Conservation (phyloP, 2,113 vertebrate genomes). For the Caranx ignobilis region DNA sequence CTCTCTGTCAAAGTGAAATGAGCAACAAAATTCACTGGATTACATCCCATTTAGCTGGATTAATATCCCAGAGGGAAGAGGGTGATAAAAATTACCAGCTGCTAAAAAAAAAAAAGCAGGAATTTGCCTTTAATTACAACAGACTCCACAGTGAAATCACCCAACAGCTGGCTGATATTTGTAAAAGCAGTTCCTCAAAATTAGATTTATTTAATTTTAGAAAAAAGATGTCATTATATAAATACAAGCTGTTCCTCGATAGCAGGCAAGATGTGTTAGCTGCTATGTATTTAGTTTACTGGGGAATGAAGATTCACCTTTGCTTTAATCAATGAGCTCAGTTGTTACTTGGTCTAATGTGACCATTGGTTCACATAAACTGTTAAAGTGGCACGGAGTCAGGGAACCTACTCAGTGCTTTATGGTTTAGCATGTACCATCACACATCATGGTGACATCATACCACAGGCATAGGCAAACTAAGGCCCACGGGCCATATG, state of each 20-base stretch:
- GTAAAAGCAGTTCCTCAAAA: neutral
- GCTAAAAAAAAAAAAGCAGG: neutral
- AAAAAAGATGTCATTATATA: neutral
- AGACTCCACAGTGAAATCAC: neutral
- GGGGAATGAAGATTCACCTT: too few relatives aligned
- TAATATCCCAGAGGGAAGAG: constrained; percentile 9
- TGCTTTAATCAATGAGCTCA: too few relatives aligned
- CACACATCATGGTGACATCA: too few relatives aligned
- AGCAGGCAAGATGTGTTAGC: neutral
- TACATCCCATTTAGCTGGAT: constrained; percentile 23
- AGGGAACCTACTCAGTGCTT: too few relatives aligned
- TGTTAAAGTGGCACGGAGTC: too few relatives aligned
- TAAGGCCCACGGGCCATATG: too few relatives aligned
- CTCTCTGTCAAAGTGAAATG: neutral
- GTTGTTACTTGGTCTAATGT: too few relatives aligned
- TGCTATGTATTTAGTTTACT: neutral
- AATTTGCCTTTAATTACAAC: neutral
- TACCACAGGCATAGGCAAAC: too few relatives aligned
- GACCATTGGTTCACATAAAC: too few relatives aligned
- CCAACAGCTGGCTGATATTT: constrained; percentile 1
- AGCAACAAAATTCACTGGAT: neutral
- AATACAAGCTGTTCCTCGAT: too few relatives aligned
- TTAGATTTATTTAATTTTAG: neutral
- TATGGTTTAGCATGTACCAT: too few relatives aligned
- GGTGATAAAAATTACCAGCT: constrained; percentile 9